Conservation (phyloP, 1,140 invertebrate genomes). For the Microplitis mediator region DNA sequence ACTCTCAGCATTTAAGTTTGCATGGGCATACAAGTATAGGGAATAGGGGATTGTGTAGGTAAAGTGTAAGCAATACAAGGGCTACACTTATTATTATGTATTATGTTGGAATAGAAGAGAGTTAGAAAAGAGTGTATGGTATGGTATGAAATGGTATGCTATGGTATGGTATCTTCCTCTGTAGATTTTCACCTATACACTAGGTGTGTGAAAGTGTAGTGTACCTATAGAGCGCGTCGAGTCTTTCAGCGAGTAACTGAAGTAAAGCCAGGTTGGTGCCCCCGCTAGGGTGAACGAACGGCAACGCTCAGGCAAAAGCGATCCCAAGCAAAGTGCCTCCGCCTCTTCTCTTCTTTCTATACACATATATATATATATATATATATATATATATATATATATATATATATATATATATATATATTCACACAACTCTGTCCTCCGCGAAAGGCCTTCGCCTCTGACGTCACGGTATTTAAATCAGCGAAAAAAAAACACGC, state of each 20-base stretch:
- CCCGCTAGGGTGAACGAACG: constrained; percentile 63
- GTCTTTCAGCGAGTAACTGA: constrained; percentile 57
- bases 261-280: constrained; percentile 64
- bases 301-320: constrained; percentile 55
- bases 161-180: background rate
- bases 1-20: no score
- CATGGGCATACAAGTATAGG: no score
- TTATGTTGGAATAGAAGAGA: no score
- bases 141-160: background rate
- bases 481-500: background rate
- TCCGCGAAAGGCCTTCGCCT: constrained; percentile 32
- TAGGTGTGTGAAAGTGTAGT: constrained; percentile 24
- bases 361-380: background rate
- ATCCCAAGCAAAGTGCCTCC: constrained; percentile 49
- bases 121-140: no score
- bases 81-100: no score
- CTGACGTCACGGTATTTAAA: constrained; percentile 33
- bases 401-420: no score
- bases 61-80: no score
- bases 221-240: constrained; percentile 39
- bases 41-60: no score
- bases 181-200: constrained; percentile 22
- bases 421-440: constrained; percentile 10
- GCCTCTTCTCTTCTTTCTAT: constrained; percentile 35
- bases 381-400: no score